phyloP scores from a whole-genome alignment of 1,140 invertebrate species.

The Oscheius sp. region DNA sequence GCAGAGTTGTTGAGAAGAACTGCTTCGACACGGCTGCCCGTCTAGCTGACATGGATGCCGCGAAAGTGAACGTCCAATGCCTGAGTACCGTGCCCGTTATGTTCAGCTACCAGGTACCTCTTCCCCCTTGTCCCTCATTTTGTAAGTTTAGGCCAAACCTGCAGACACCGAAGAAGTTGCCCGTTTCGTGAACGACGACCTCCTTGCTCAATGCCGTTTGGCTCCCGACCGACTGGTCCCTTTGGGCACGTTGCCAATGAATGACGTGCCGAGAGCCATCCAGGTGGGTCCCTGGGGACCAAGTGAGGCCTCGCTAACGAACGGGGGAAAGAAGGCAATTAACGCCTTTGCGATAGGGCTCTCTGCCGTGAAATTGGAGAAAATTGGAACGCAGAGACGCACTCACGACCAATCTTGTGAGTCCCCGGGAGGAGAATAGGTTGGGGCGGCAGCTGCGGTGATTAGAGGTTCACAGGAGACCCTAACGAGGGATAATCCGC shows the following conservation, averaged over 20 bases:
- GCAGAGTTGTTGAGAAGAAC: slow-evolving; percentile 66
- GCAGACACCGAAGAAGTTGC: slow-evolving; percentile 66
- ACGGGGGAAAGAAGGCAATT: too few relatives aligned
- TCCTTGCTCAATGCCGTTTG: slow-evolving; percentile 63
- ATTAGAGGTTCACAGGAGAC: too few relatives aligned
- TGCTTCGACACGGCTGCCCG: slow-evolving; percentile 65
- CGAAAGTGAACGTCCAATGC: slow-evolving; percentile 67
- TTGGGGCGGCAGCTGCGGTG: too few relatives aligned
- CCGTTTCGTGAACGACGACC: slow-evolving; percentile 67
- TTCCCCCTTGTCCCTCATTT: not conserved
- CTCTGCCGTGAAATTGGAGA: too few relatives aligned
- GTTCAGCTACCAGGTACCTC: slow-evolving; percentile 70
- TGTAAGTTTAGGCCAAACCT: slow-evolving; percentile 65
- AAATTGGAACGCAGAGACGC: too few relatives aligned
- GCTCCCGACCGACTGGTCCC: slow-evolving; percentile 66
- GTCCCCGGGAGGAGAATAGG: too few relatives aligned
- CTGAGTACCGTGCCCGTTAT: slow-evolving; percentile 71
- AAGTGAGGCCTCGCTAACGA: too few relatives aligned
- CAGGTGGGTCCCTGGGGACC: slow-evolving; percentile 46
- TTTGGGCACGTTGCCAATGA: slow-evolving; percentile 68
- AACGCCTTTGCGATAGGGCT: too few relatives aligned
- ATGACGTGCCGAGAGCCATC: slow-evolving; percentile 66
- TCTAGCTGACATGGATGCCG: slow-evolving; percentile 64
- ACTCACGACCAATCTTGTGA: too few relatives aligned
- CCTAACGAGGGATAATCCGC: too few relatives aligned